Conservation (phyloP, 2,797 vertebrate species). For the Adelosebastes latens region DNA sequence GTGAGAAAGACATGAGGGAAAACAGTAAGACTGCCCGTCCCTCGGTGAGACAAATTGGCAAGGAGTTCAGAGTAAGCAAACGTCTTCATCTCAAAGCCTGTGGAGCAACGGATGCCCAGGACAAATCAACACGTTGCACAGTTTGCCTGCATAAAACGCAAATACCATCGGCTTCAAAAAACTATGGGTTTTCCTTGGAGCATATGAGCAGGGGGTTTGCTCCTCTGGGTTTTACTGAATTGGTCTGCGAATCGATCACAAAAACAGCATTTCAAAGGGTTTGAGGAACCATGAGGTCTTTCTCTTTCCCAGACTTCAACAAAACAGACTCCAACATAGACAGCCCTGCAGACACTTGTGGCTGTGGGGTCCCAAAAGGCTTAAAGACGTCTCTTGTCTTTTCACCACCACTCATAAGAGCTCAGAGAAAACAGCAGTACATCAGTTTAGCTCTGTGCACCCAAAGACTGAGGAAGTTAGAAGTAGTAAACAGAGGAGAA, state of each 20-base stretch:
- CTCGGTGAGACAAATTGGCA: constrained; percentile 69
- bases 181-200: constrained; percentile 66
- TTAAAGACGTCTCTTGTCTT: constrained; percentile 57
- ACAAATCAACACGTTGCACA: constrained; percentile 71
- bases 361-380: constrained; percentile 61
- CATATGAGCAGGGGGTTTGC: constrained; percentile 61
- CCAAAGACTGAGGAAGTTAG: constrained; percentile 24
- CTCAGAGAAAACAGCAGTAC: constrained; percentile 41
- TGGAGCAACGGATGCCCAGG: constrained; percentile 68
- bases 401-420: constrained; percentile 49
- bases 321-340: constrained; percentile 68
- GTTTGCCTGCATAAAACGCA: constrained; percentile 68
- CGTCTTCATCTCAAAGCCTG: constrained; percentile 69
- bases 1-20: constrained; percentile 33
- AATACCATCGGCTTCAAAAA: constrained; percentile 70
- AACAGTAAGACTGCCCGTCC: constrained; percentile 50
- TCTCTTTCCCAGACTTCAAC: constrained; percentile 60
- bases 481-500: constrained; percentile 30
- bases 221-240: constrained; percentile 66
- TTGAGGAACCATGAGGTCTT: constrained; percentile 64
- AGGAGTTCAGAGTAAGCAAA: constrained; percentile 69
- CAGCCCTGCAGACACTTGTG: constrained; percentile 76
- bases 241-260: constrained; percentile 74
- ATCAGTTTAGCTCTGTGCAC: constrained; percentile 22
- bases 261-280: constrained; percentile 76